Evolutionary conservation across 2,113 vertebrate genomes (phyloP), one percentile per base, ranked within the genome.

Genomic region (Ascaphus truei): DNA sequence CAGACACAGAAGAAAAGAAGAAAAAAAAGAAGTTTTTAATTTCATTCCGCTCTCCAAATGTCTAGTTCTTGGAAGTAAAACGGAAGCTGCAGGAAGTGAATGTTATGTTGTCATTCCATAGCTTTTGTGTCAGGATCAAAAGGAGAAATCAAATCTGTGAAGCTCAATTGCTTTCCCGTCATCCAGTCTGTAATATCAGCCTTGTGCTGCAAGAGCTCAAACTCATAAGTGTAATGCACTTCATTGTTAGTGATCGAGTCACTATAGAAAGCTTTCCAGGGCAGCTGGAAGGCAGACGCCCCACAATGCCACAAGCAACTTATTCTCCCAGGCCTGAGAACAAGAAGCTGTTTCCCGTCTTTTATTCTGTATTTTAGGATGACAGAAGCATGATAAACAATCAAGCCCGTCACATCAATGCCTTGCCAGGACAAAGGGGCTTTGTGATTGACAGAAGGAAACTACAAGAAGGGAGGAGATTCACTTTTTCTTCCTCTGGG

Each of bases 291-390:
- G 15, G 8, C 25, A 1, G 0, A 75, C 16, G 64, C 65, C 72
- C 72, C 22, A 3, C 22, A 61, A 56, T 78, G 83, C 80, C 74
- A 83, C 80, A 83, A 84, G 74, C 63, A 78, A 76, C 75, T 83
- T 84, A 81, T 85, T 89, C 84, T 89, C 81, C 62, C 61, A 75
- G 63, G 73, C 75, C 77, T 83, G 83, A 84, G 86, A 92, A 90
- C 75, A 73, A 80, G 76, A 80, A 81, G 78, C 69, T 76, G 75
- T 66, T 59, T 65, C 71, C 73, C 41, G 48, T 69, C 13, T 52
- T 80, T 82, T 72, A 80, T 80, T 84, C 74, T 71, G 37, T 43
- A 29, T 83, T 81, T 84, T 77, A 78, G 79, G 78, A 85, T 85
- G 83, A 88, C 80, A 88, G 75, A 67, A 79, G 85, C 74, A 80